Base-by-base conservation (phyloP, 2,888 invertebrate genomes). In the Ferrisia virgata region DNA sequence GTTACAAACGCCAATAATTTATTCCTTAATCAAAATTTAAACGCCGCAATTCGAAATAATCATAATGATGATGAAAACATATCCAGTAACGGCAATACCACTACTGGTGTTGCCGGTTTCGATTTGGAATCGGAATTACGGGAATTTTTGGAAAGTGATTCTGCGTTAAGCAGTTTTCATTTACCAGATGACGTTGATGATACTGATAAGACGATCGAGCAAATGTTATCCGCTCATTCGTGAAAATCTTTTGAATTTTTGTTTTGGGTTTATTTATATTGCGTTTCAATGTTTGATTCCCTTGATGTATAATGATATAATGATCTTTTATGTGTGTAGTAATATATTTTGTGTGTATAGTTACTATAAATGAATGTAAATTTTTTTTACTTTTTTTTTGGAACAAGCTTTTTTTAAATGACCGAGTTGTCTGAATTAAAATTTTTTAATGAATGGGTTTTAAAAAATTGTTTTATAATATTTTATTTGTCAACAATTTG, bases 131-230 rank as follows among this genome's bases (percentile, higher is more conserved):
- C 91, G 15, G 93, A 93, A 87, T 88, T 93, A 72, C 89, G 93
- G n/a, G 93, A 93, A 88, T 93, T 93, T 88, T 89, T 93, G 31
- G 93, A 93, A 88, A 92, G 92, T 88, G 93, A 93, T 86, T 90
- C 91, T 40, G 91, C 91, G 31, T 88, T 92, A 85, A 89, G 90
- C 86, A 87, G 89, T 85, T 88, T 89, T 36, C 89, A 89, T 69
- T 87, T 88, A 28, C 90, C 90, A 85, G 88, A 88, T 83, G 86
- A 86, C 72, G 86, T 86, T 43, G 86, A 86, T 80, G 82, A 82
- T 40, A 82, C 82, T 1, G 87, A 87, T 84, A 87, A 87, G 86
- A 87, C 87, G 13, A 87, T 87, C 58, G 87, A 87, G 84, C 87
- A 87, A 85, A 87, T 87, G 86, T 86, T 87, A 64, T 87, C 87